Percentiles rank a stretch among this genome's conserved stretches.
Conservation (phyloP, 2,797 vertebrate genomes). For the Hozukius guyotensis region DNA sequence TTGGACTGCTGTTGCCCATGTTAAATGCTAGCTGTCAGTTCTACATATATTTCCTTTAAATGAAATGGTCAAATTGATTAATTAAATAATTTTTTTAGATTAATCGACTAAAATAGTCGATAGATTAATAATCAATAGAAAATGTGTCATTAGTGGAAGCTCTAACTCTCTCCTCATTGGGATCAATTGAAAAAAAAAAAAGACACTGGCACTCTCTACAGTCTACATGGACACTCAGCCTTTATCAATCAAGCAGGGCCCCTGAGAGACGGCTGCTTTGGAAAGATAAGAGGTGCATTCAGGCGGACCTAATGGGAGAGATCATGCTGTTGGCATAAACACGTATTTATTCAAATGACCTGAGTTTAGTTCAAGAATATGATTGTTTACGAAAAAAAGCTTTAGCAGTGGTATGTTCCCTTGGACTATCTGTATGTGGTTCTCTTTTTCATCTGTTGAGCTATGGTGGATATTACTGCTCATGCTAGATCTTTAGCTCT, state of each 20-base stretch:
- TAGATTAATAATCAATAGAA: not conserved
- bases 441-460: not conserved
- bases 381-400: not conserved
- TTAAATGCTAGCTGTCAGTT: too few relatives aligned
- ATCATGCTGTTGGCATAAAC: slow-evolving; percentile 24
- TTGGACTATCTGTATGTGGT: not conserved
- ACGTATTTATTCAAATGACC: slow-evolving; percentile 17
- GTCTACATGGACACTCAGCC: not conserved
- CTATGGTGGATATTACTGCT: not conserved
- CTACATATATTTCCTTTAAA: too few relatives aligned
- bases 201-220: not conserved
- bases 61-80: too few relatives aligned
- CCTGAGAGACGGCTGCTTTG: slow-evolving; percentile 27
- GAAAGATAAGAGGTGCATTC: slow-evolving; percentile 18
- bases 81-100: too few relatives aligned
- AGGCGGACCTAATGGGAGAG: slow-evolving; percentile 17
- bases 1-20: too few relatives aligned
- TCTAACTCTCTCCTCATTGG: not conserved
- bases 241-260: slow-evolving; percentile 45
- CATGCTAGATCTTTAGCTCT: not conserved
- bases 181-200: not conserved
- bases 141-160: not conserved
- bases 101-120: not conserved
- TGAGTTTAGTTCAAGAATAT: not conserved
- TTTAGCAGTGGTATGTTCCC: too few relatives aligned